Evolutionary conservation across 2,888 invertebrate genomes (phyloP).

Genomic region (Drosophila mayaguana): DNA sequence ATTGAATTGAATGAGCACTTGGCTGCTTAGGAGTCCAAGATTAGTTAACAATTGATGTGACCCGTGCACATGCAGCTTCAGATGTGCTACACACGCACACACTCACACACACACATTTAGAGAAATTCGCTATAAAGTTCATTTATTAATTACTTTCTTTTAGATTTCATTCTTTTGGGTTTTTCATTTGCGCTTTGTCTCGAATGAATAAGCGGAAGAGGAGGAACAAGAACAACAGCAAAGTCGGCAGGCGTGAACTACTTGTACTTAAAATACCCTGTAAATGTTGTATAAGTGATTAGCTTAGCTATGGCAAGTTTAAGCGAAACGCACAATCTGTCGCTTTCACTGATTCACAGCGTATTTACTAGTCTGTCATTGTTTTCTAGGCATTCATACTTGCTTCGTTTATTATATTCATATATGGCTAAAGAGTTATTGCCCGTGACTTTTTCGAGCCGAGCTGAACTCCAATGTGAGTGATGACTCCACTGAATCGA

Average conservation of each 20-base stretch:
- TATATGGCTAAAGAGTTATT: conserved; percentile 35
- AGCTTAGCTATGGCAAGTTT: background rate
- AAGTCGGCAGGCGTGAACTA: background rate
- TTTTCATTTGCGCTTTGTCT: conserved; percentile 1
- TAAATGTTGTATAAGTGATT: background rate
- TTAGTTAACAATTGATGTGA: conserved; percentile 47
- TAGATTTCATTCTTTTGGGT: background rate
- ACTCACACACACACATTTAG: background rate
- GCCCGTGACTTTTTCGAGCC: conserved; percentile 14
- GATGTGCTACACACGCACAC: background rate
- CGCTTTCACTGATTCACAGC: background rate
- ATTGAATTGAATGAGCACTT: conserved; percentile 49
- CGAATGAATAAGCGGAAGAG: background rate
- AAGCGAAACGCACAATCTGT: background rate
- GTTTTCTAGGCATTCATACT: no score
- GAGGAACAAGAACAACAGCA: conserved; percentile 7
- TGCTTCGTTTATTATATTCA: conserved; percentile 5
- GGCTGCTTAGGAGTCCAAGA: conserved; percentile 39
- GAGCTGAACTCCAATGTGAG: conserved; percentile 33
- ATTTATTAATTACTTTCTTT: conserved; percentile 13
- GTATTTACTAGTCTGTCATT: background rate
- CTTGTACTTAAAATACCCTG: background rate
- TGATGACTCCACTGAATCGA: conserved; percentile 28
- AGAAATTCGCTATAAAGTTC: background rate
- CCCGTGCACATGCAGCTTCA: conserved; percentile 17